Evolutionary conservation across 2,888 invertebrate species (phyloP), one percentile per base, ranked within the genome.

Genomic region (Drosophila recens): DNA sequence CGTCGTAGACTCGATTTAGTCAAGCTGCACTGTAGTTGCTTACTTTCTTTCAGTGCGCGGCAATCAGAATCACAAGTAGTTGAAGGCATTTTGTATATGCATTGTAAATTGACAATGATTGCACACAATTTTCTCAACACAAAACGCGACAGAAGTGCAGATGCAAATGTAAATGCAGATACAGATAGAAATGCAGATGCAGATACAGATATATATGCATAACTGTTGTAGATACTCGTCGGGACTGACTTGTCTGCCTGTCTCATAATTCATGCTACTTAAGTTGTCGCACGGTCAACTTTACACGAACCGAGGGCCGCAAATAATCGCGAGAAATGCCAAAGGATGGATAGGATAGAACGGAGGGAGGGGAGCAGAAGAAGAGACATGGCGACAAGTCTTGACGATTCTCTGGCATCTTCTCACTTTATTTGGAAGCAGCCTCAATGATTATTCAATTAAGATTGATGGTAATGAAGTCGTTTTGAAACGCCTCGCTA

Each of bases 31-130:
- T 83, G 81, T 78, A 53, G 13, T 46, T 73, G 62, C 45, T 53
- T 63, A 65, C 72, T 79, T 82, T 82, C 73, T 71, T 72, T 59
- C 38, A 48, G 62, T 46, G 58, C 63, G 11, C 6, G 20, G 27
- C 36, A 51, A 65, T 65, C 49, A 48, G 67, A 68, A 75, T 71
- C 67, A 38, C 72, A 67, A 75, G 75, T 70, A 75, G 75, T 70
- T 52, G 72, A 70, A 80, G 80, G 67, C 83, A 77, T 63, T 73
- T 72, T 79, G 75, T 73, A 71, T 71, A 64, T 75, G 89, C 82
- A 78, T 74, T 84, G 86, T 80, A 82, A 87, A 87, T 87, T 87
- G 86, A 84, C 89, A 82, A 87, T 87, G 89, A 87, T 87, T 87
- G 89, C 87, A 75, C 80, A 87, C 87, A 87, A 87, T 89, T 87